phyloP scores from a whole-genome alignment of 2,113 vertebrate species.

The Merops nubicus region DNA sequence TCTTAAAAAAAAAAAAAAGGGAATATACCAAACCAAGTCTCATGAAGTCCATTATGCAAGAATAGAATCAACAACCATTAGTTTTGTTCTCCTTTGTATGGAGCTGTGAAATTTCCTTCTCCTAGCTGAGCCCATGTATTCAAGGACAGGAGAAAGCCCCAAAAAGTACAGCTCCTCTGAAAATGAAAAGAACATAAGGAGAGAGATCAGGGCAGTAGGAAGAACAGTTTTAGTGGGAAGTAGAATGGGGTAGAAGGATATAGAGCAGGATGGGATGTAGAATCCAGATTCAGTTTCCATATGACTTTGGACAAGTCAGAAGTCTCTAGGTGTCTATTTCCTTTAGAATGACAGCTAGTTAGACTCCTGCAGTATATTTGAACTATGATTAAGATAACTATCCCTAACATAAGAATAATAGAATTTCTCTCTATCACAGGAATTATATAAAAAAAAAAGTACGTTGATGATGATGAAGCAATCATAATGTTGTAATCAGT shows the following conservation, averaged over 20 bases:
- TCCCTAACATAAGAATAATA: not conserved
- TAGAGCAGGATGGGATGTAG: not conserved
- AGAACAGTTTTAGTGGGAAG: not conserved
- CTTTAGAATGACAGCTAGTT: not conserved
- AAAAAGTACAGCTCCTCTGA: not conserved
- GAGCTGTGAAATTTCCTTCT: not conserved
- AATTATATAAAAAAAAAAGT: not conserved
- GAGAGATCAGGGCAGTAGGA: not conserved
- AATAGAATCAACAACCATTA: not conserved
- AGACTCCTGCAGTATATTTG: not conserved
- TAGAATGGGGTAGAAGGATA: not conserved
- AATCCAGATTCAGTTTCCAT: not conserved
- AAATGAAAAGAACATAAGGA: not conserved
- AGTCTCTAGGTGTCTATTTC: not conserved
- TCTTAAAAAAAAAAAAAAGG: not conserved
- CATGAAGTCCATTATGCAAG: not conserved
- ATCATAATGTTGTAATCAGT: not conserved
- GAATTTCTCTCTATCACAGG: not conserved
- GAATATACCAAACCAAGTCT: not conserved
- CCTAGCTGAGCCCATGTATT: not conserved
- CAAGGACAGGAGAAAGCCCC: not conserved
- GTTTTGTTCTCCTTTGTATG: not conserved
- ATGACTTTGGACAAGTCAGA: not conserved
- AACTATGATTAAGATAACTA: not conserved
- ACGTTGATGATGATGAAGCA: not conserved